Evolutionary conservation across 64 coral and sea anemone species (phyloP), one percentile per base, ranked within the genome.

Genomic region (Platygyra sinensis): DNA sequence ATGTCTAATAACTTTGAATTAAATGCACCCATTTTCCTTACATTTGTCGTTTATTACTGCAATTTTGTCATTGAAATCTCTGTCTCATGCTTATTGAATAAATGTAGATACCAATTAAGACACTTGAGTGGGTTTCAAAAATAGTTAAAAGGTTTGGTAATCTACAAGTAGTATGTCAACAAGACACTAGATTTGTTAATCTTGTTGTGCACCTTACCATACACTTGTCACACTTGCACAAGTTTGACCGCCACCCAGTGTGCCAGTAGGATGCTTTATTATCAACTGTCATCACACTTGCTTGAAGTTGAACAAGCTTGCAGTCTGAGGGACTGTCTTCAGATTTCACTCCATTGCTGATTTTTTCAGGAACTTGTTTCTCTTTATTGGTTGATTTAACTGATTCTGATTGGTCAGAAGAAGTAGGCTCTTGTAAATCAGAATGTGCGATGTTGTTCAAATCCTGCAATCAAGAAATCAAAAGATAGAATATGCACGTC

Each of bases 221-320:
- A 80, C 97, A 99, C 17, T 59, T 73, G 17, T 82, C 57, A 59
- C 97, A 99, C 28, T 54, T 93, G 87, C 97, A 99, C 27, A 99
- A 72, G 31, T 95, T 88, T 24, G 79, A 82, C 75, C 97, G 87
- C 97, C 97, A 99, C 24, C 94, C 94, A 67, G 62, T 72, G 25
- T 95, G 89, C 97, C 97, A 99, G 31, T 93, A 99, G 0, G 91
- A 71, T 30, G 91, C 84, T 55, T 61, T 67, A 81, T 17, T 90
- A 38, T 76, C 86, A 30, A 88, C 39, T 57, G 52, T 65, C 76
- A 30, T 73, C 7, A 78, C 76, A 33, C 62, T 60, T 62, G 72
- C 82, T 88, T 96, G 95, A 11, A 94, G 77, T 25, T 96, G 95
- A 84, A 76, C 55, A n/a, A 96, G 29, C 38, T 96, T 96, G 57